Evolutionary conservation across 2,113 vertebrate species (phyloP).

Genomic region (Himantopus leucocephalus): DNA sequence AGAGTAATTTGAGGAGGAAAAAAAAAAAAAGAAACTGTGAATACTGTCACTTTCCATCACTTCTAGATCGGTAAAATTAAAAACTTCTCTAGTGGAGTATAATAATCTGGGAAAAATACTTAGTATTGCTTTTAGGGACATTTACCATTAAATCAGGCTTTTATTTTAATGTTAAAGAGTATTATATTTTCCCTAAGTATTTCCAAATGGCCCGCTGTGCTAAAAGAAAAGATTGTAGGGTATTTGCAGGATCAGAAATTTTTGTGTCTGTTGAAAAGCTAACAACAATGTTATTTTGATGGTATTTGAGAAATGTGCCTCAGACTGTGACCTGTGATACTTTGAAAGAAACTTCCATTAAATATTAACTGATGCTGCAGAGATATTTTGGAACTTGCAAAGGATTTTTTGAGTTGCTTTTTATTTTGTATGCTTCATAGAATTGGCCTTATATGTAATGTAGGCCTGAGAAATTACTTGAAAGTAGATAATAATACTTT

Average conservation of each 20-base stretch:
- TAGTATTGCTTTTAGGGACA: slow-evolving; percentile 29
- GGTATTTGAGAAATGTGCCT: slow-evolving; percentile 19
- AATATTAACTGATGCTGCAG: background rate
- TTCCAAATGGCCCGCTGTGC: slow-evolving; percentile 16
- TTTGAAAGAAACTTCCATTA: slow-evolving; percentile 23
- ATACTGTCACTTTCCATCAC: slow-evolving; percentile 25
- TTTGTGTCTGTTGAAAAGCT: slow-evolving; percentile 32
- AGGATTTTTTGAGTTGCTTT: background rate
- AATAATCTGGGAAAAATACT: background rate
- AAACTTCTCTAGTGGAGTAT: background rate
- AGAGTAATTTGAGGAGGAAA: background rate
- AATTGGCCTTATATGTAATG: background rate
- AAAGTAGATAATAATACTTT: background rate
- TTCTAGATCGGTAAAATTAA: slow-evolving; percentile 21
- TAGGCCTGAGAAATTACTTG: background rate
- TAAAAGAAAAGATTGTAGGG: background rate
- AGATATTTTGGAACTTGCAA: background rate
- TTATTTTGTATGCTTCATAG: background rate
- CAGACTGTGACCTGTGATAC: background rate
- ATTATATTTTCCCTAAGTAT: slow-evolving; percentile 22
- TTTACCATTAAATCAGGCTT: slow-evolving; percentile 18
- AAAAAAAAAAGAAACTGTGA: background rate
- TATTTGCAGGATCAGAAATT: background rate
- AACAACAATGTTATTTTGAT: slow-evolving; percentile 7
- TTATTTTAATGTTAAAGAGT: slow-evolving; percentile 27